Percentiles rank a stretch among this genome's conserved stretches.
These are phyloP conservation scores for Chionoecetes opilio DNA, from an alignment of 1,140 invertebrate species.

Conservation along the genomic window DNA sequence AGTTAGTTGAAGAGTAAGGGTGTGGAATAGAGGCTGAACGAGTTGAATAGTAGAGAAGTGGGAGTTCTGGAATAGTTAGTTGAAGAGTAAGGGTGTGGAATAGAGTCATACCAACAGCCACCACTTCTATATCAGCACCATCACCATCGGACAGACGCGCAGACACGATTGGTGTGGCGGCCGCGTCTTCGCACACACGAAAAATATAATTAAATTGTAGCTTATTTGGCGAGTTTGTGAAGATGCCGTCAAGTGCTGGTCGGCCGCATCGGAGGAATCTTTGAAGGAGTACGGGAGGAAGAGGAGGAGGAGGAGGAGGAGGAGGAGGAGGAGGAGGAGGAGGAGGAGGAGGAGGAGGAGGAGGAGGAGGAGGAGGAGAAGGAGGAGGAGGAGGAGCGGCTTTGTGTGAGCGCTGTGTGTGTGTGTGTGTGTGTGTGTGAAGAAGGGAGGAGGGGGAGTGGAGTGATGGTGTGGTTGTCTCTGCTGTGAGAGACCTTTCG, in stretches of 20 bases:
- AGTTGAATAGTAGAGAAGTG: background rate
- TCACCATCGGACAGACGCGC: background rate
- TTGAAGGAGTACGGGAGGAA: no score
- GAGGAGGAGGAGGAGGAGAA: slow-evolving; percentile 12
- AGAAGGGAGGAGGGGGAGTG: no score
- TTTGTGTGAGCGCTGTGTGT: no score
- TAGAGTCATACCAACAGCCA: background rate
- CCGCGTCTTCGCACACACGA: background rate
- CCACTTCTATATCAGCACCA: background rate
- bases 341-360: slow-evolving; percentile 40
- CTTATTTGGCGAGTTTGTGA: slow-evolving; percentile 45
- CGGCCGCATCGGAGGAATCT: background rate
- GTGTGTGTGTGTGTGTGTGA: no score
- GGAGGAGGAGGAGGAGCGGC: slow-evolving; percentile 31
- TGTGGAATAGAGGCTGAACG: no score
- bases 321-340: slow-evolving; percentile 9
- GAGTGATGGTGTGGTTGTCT: background rate
- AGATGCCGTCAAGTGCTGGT: slow-evolving; percentile 36
- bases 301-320: background rate
- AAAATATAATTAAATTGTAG: slow-evolving; percentile 44
- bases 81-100: background rate
- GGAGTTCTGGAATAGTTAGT: no score
- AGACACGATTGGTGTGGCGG: background rate
- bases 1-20: no score
- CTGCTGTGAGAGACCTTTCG: background rate